Percentiles rank a stretch among this genome's conserved stretches.
These are phyloP conservation scores for Zosterops japonicus DNA, from an alignment of 2,113 vertebrate genomes.

Conservation along the genomic window DNA sequence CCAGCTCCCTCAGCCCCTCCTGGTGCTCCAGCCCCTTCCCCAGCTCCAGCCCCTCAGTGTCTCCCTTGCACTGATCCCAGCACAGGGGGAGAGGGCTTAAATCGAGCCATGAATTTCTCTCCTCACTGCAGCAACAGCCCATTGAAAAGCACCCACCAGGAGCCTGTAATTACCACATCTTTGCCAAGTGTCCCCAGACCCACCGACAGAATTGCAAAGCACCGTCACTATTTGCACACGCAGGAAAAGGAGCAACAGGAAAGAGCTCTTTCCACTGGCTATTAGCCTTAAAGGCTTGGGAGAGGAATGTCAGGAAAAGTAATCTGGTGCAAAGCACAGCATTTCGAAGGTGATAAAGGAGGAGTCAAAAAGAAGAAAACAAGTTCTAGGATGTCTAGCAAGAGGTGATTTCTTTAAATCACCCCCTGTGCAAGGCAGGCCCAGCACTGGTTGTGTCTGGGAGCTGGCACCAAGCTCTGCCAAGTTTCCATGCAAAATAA, in stretches of 20 bases:
- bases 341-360: neutral
- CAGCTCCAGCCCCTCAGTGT: neutral
- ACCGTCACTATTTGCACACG: neutral
- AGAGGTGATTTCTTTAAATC: neutral
- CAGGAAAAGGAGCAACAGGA: neutral
- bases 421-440: neutral
- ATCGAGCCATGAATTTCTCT: neutral
- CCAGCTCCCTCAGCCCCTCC: neutral
- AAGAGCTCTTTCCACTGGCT: neutral
- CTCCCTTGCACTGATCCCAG: neutral
- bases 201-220: neutral
- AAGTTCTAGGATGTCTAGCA: neutral
- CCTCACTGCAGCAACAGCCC: neutral
- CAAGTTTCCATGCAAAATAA: constrained; percentile 64
- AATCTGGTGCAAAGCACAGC: neutral
- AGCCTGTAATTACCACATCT: neutral
- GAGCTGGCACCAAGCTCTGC: constrained; percentile 32
- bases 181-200: neutral
- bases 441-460: constrained; percentile 16
- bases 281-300: neutral
- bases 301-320: neutral
- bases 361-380: neutral
- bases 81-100: neutral
- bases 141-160: neutral
- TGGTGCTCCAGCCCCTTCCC: neutral